These are phyloP conservation scores for Pammene fasciana DNA, from an alignment of 2,888 invertebrate genomes.

Conservation along the genomic window DNA sequence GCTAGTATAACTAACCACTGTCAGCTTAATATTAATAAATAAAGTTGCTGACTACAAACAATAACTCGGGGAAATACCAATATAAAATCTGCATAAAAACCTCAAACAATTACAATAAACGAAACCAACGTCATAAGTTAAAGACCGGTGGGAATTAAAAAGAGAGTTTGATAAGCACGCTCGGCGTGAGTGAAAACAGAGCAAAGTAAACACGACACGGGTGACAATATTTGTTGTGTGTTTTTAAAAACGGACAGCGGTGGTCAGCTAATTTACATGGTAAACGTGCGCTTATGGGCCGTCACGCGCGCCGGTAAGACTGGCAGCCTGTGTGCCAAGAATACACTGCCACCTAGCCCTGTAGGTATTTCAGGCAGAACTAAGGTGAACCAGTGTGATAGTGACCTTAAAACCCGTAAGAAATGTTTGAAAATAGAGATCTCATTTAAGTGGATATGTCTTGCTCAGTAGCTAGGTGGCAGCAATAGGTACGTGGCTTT, in stretches of 20 bases:
- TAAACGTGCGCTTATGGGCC: conserved; percentile 80
- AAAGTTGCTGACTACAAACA: conserved; percentile 6
- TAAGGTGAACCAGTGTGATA: neutral
- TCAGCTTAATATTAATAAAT: neutral
- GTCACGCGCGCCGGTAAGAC: conserved; percentile 77
- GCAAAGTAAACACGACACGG: conserved; percentile 54
- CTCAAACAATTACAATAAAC: conserved; percentile 14
- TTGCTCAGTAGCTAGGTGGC: neutral
- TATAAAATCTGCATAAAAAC: neutral
- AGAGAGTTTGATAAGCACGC: conserved; percentile 46
- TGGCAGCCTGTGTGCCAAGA: conserved; percentile 53
- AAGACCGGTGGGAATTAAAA: conserved; percentile 58
- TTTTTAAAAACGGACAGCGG: conserved; percentile 72
- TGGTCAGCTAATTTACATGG: conserved; percentile 79
- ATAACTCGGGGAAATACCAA: neutral
- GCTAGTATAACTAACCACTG: neutral
- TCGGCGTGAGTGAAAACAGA: conserved; percentile 39
- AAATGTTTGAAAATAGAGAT: neutral
- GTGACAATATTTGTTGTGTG: conserved; percentile 71
- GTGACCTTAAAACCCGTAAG: neutral
- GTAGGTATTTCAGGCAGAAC: conserved; percentile 3
- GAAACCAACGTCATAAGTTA: conserved; percentile 37
- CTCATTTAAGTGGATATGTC: neutral
- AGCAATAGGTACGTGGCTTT: neutral
- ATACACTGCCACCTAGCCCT: conserved; percentile 36